Conservation (phyloP, 2,797 vertebrate genomes). For the Anableps anableps region DNA sequence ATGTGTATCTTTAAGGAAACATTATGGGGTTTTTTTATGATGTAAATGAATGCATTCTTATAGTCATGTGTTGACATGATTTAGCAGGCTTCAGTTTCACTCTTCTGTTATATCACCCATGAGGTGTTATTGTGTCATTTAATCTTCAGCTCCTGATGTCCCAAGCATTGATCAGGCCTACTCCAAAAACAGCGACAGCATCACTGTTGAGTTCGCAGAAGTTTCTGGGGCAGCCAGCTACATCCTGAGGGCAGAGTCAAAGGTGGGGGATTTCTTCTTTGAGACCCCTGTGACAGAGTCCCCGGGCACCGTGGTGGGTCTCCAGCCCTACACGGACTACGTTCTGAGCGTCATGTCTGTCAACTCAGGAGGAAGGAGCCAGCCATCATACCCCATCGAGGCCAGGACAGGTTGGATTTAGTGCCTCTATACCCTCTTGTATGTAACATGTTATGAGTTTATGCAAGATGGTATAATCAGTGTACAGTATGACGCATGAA, state of each 20-base stretch:
- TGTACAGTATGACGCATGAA: constrained; percentile 29
- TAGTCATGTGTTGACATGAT: background rate
- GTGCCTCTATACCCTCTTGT: background rate
- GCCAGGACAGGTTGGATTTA: constrained; percentile 86
- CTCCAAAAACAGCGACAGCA: constrained; percentile 90
- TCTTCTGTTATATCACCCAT: too few relatives aligned
- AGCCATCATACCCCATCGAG: constrained; percentile 81
- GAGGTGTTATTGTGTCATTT: too few relatives aligned
- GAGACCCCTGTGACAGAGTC: constrained; percentile 82
- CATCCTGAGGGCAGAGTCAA: constrained; percentile 79
- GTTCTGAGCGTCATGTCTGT: constrained; percentile 87
- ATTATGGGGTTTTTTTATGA: background rate
- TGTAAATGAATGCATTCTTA: background rate
- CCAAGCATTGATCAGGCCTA: constrained; percentile 86
- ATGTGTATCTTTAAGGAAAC: background rate
- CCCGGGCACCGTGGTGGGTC: constrained; percentile 83
- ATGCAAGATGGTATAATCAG: constrained; percentile 44
- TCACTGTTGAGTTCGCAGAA: constrained; percentile 88
- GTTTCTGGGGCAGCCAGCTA: constrained; percentile 87
- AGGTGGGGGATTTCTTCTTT: constrained; percentile 77
- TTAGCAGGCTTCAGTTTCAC: background rate
- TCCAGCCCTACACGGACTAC: constrained; percentile 87
- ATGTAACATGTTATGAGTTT: constrained; percentile 28
- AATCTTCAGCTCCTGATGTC: constrained; percentile 83
- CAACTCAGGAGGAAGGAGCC: constrained; percentile 86